Evolutionary conservation across 2,797 vertebrate genomes (phyloP), one percentile per base, ranked within the genome.

Genomic region (Pseudochromis fuscus): DNA sequence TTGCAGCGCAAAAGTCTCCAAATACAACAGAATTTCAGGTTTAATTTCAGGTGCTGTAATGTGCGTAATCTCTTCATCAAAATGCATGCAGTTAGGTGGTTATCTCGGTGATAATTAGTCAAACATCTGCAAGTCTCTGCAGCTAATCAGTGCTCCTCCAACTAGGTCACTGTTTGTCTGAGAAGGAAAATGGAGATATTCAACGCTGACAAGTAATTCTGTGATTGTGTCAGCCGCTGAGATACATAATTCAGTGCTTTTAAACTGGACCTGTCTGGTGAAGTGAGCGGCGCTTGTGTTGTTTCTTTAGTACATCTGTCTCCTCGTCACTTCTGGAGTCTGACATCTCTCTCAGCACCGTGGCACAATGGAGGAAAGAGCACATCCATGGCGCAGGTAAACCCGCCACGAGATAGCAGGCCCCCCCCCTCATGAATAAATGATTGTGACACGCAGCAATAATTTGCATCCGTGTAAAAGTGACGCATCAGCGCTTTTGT

Each of bases 401-500:
- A 88, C 61, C 85, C 79, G 56, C 85, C 83, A 80, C 45, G 68
- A 85, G 81, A 82, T 72, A 16, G 86, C 85, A 75, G 86, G 67
- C 68, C 87, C 83, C 68, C 87, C 83, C 70, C 83, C 79, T 93
- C 87, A 93, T 93, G 87, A 94, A 93, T 94, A 88, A 94, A 89
- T 91, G 79, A 94, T 91, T 38, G 85, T 85, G 88, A 92, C 92
- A 92, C 69, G 45, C 89, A 80, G 88, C 77, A 79, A 90, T 94
- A 85, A 93, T 94, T 92, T 93, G 90, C 91, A 94, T 94, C 72
- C 69, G 44, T 89, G 87, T 85, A 88, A 92, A 93, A 89, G 81
- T 88, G 87, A 89, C 85, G 87, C 90, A 86, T 94, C 92, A 92
- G 92, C 89, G 76, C 89, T 93, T 93, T 92, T 93, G 88, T 93